Base-by-base conservation (phyloP, 1,140 invertebrate species). In the Habropoda laboriosa region DNA sequence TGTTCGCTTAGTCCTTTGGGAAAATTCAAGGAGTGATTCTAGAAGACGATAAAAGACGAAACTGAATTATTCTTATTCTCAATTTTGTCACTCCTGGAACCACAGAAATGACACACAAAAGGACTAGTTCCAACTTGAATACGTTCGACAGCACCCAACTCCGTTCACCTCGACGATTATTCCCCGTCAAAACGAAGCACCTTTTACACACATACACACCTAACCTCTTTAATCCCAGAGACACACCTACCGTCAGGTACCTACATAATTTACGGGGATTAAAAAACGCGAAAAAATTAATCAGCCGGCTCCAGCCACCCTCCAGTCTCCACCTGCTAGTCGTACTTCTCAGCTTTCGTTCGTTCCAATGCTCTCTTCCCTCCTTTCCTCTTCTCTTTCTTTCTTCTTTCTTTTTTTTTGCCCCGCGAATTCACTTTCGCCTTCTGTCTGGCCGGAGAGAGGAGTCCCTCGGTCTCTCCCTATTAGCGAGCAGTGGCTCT, bases 221-320 rank as follows among this genome's bases (percentile, higher is more conserved):
- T 27, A n/a, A 21, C n/a, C n/a, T 71, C 49, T 82, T 84, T 74
- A 79, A 79, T 68, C 80, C 80, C 75, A 51, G 60, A 45, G 55
- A 75, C 80, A 49, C 70, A 63, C 71, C 81, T 75, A 75, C 66
- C 72, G 66, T 55, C 67, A 60, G 57, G 80, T 55, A 45, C 74
- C 74, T 79, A 68, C 82, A 74, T 83, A 83, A 84, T 84, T 84
- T 83, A 83, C 78, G 76, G 71, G 70, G 81, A 79, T 83, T 61
- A 84, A 83, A 84, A 84, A 84, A 84, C 76, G 70, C 76, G 81
- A 80, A 84, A 80, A 83, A 84, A 76, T 83, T 84, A 83, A 84
- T 84, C 82, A 80, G 76, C 64, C 81, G 63, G 78, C 63, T 63
- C 35, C 38, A 45, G 30, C 74, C 30, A 47, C 40, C n/a, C 49